These are phyloP conservation scores for Trinorchestia longiramus DNA, from an alignment of 1,140 invertebrate species.

Conservation along the genomic window DNA sequence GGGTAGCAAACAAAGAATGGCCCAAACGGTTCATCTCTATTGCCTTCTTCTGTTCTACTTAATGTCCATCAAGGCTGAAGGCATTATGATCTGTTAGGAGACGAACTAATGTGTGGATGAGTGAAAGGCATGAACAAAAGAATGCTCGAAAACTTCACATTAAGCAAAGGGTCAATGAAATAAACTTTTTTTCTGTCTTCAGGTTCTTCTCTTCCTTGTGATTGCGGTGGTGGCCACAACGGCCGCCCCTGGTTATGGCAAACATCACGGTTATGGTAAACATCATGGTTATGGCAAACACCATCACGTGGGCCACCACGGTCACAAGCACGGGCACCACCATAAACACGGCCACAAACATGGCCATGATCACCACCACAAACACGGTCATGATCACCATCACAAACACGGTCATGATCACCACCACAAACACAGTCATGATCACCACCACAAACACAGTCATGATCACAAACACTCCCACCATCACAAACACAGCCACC, in stretches of 20 bases:
- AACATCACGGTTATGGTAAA: not conserved
- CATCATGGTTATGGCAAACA: not conserved
- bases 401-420: not conserved
- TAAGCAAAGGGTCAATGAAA: not conserved
- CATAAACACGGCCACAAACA: not conserved
- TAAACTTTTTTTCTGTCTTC: not conserved
- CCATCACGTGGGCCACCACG: not conserved
- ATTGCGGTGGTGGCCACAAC: constrained; percentile 28
- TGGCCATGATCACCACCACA: not conserved
- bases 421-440: too few species aligned
- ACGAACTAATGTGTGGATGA: too few species aligned
- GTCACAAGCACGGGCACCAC: not conserved
- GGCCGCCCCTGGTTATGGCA: constrained; percentile 28
- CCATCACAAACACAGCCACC: too few species aligned
- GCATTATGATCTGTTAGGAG: too few species aligned
- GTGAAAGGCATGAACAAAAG: too few species aligned
- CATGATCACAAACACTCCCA: too few species aligned
- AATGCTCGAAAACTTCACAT: too few species aligned
- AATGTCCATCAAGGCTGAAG: too few species aligned
- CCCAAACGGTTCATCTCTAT: too few species aligned
- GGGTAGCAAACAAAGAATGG: too few species aligned
- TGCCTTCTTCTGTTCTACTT: too few species aligned
- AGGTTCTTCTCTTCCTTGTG: constrained; percentile 34
- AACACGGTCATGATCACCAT: not conserved
- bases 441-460: too few species aligned